Percentiles rank a stretch among this genome's conserved stretches.
Conservation (phyloP, 2,113 vertebrate species). For the Haliaeetus leucogaster region DNA sequence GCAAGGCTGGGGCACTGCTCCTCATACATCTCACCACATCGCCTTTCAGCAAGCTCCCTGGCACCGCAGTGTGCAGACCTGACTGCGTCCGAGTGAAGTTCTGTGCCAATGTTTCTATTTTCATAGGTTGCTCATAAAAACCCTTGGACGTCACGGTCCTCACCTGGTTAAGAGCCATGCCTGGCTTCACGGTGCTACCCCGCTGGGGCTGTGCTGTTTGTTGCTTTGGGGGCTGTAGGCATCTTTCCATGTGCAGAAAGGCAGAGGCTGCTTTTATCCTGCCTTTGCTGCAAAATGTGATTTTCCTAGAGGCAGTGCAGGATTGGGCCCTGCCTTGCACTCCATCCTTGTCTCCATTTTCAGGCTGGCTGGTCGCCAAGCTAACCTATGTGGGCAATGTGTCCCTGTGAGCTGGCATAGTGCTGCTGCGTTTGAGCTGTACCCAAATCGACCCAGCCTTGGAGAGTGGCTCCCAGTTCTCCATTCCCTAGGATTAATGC, state of each 20-base stretch:
- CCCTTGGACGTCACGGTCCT: accelerated
- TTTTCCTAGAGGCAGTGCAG: neutral
- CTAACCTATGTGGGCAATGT: accelerated
- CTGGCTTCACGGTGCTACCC: accelerated
- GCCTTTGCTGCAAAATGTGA: neutral
- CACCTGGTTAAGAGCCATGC: neutral
- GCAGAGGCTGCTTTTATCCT: neutral
- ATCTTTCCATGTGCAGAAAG: neutral
- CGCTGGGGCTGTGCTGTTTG: neutral
- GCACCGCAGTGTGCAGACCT: accelerated
- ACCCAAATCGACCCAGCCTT: neutral
- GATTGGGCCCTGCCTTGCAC: neutral
- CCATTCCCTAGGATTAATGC: neutral
- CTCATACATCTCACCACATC: accelerated
- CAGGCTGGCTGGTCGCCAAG: neutral
- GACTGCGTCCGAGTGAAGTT: accelerated
- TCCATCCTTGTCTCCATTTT: neutral
- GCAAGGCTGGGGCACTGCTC: neutral
- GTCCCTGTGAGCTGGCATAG: neutral
- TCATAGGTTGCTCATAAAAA: neutral
- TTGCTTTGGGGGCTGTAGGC: neutral
- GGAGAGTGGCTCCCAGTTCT: neutral
- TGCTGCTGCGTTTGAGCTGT: neutral
- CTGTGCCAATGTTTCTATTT: neutral
- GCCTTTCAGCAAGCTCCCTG: neutral